Percentiles rank a stretch among this genome's conserved stretches.
Evolutionary conservation across 2,888 invertebrate genomes (phyloP).

Genomic region (Gymnosoma rotundatum): DNA sequence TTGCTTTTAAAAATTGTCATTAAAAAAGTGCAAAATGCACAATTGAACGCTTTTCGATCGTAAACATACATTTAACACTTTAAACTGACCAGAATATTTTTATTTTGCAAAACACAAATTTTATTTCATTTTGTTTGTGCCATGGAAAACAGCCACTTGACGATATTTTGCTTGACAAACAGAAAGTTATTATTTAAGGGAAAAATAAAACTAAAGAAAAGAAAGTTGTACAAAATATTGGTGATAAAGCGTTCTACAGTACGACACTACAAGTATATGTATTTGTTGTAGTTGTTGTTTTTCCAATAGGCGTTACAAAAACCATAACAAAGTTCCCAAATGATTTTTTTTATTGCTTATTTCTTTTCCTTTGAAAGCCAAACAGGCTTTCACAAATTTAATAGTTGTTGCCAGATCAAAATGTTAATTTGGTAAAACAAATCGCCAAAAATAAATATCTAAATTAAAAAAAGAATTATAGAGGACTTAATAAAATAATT

Average conservation of each 20-base stretch:
- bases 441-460: background rate
- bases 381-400: constrained; percentile 8
- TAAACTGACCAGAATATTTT: constrained; percentile 49
- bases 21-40: constrained; percentile 32
- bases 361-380: constrained; percentile 24
- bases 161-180: constrained; percentile 14
- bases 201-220: constrained; percentile 29
- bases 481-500: too few relatives aligned
- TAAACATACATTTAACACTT: constrained; percentile 61
- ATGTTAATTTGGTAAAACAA: too few relatives aligned
- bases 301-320: constrained; percentile 63
- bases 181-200: constrained; percentile 30
- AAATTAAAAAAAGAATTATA: background rate
- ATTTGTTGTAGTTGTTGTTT: constrained; percentile 12
- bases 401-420: background rate
- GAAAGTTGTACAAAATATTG: constrained; percentile 34
- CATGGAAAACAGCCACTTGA: constrained; percentile 10
- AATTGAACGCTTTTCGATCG: constrained; percentile 60
- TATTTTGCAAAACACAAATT: background rate
- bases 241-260: constrained; percentile 54
- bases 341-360: constrained; percentile 43
- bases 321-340: constrained; percentile 58
- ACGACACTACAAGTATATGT: constrained; percentile 25
- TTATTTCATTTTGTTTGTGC: constrained; percentile 21
- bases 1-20: constrained; percentile 49